Evolutionary conservation across 2,797 vertebrate genomes (phyloP).

Genomic region (Euthynnus affinis): DNA sequence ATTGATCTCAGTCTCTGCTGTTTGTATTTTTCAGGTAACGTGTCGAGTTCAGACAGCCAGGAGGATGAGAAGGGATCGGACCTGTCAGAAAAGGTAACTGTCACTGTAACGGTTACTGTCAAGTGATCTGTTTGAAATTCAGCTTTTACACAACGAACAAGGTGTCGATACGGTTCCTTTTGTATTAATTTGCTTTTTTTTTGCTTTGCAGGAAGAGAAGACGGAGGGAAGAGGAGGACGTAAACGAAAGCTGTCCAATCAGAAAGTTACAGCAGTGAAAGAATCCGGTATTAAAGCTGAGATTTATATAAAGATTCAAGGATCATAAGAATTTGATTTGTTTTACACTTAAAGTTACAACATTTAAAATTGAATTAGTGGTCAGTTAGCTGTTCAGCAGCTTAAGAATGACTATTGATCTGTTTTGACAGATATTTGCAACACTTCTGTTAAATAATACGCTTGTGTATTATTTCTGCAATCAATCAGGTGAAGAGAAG

Average conservation of each 20-base stretch:
- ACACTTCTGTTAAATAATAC: neutral
- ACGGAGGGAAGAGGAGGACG: constrained; percentile 65
- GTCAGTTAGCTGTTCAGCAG: neutral
- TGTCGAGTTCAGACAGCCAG: constrained; percentile 75
- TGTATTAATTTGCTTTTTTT: constrained; percentile 6
- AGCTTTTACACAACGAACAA: neutral
- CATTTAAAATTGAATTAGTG: neutral
- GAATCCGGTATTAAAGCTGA: constrained; percentile 61
- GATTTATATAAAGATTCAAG: neutral
- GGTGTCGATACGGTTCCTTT: fast-evolving
- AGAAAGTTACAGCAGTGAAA: constrained; percentile 46
- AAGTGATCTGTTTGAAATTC: neutral
- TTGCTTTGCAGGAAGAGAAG: constrained; percentile 75
- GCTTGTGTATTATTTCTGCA: constrained; percentile 8
- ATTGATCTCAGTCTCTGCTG: neutral
- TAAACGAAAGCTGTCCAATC: constrained; percentile 70
- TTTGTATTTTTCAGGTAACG: constrained; percentile 68
- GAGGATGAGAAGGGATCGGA: constrained; percentile 74
- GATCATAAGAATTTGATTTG: neutral
- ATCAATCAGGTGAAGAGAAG: constrained; percentile 57
- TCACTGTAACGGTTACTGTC: neutral
- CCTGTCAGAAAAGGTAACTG: constrained; percentile 75
- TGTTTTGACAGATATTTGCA: neutral
- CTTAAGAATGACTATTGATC: neutral
- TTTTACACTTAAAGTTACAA: neutral